Evolutionary conservation across 2,888 invertebrate genomes (phyloP), one percentile per base, ranked within the genome.

Genomic region (Hemistola chrysoprasaria): DNA sequence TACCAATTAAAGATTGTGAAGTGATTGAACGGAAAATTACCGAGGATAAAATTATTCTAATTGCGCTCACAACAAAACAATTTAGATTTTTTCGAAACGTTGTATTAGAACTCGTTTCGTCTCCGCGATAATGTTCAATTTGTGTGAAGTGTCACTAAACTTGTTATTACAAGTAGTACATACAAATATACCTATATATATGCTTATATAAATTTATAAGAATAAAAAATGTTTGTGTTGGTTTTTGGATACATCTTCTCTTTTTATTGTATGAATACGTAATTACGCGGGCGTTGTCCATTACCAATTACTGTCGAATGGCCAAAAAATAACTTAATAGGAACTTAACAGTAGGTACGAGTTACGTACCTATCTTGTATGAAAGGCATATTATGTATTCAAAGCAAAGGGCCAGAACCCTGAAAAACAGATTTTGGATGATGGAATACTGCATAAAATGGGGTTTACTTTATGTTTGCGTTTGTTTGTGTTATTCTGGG

Each of bases 241-340:
- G 59, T 57, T 70, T 74, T 66, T 62, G 73, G 65, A 54, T 62
- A 70, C 73, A 75, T 80, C 76, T 83, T 79, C 83, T 77, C 79
- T 69, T 82, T 86, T 86, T 87, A 85, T 86, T 85, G 79, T 81
- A 78, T 81, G 85, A 83, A 86, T 85, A 86, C 71, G 62, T 81
- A 81, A 86, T 84, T 78, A 64, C 58, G 56, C 53, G 67, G 55
- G 57, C 42, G 53, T 63, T 86, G 84, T 78, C 84, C 84, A 85
- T 59, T 70, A 71, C 73, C 81, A 81, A 83, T 84, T 83, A 48
- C 57, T 77, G 79, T 78, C 75, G 78, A 81, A 81, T 62, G 51
- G 54, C 47, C 81, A 79, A 56, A 80, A 82, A 82, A 49, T 57
- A 75, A 55, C 37, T 22, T 26, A 2, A 3, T 1, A 10, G 35